Conservation (phyloP, 23 tunicate genomes). For the Ciona savignyi region DNA sequence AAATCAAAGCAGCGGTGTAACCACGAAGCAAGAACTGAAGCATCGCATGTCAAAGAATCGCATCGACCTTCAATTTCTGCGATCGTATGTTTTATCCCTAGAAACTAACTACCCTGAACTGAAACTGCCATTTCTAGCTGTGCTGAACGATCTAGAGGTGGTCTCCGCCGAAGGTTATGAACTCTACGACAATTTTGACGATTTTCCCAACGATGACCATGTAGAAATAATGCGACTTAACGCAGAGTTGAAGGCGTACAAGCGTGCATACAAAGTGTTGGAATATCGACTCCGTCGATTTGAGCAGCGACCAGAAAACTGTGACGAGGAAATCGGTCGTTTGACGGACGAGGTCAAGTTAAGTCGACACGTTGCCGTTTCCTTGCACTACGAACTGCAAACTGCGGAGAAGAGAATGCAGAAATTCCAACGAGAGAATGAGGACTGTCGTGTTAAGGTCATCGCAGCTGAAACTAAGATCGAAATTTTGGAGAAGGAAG, state of each 20-base stretch:
- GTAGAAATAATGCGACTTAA: slow-evolving; percentile 18
- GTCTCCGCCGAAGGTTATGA: slow-evolving; percentile 39
- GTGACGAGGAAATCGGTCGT: slow-evolving; percentile 11
- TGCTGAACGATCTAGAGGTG: slow-evolving; percentile 23
- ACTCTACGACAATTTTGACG: slow-evolving; percentile 72
- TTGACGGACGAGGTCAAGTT: slow-evolving; percentile 45
- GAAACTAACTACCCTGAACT: not conserved
- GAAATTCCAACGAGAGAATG: slow-evolving; percentile 7
- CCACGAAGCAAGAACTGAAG: not conserved
- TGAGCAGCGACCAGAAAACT: not conserved
- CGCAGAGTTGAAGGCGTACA: slow-evolving; percentile 20
- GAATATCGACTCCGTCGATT: slow-evolving; percentile 22
- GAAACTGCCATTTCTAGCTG: not conserved
- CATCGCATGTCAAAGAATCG: not conserved
- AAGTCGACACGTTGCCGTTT: slow-evolving; percentile 64
- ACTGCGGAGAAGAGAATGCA: slow-evolving; percentile 41
- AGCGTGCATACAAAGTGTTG: slow-evolving; percentile 27
- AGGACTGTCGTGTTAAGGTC: slow-evolving; percentile 12
- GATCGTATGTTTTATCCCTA: not conserved
- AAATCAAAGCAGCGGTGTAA: not conserved
- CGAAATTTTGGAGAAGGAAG: slow-evolving; percentile 28
- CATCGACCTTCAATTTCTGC: not conserved
- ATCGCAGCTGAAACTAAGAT: slow-evolving; percentile 12
- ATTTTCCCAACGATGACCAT: slow-evolving; percentile 35
- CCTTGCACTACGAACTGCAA: slow-evolving; percentile 67